Conservation (phyloP, 2,797 vertebrate genomes). For the Enteromius anoplus region DNA sequence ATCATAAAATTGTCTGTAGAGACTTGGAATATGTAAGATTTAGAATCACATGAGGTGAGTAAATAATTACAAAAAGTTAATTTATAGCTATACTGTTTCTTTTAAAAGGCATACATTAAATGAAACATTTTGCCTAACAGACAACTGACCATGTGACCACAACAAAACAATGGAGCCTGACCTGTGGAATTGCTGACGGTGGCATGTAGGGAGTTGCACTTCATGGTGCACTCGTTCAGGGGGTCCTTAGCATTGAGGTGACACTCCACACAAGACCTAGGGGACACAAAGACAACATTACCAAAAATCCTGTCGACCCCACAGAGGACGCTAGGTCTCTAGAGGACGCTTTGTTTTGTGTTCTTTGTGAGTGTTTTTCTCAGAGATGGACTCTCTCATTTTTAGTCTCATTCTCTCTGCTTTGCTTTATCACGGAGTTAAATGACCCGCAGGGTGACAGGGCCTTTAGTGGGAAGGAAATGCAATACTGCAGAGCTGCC, state of each 20-base stretch:
- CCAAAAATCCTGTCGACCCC: constrained; percentile 57
- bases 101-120: neutral
- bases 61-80: neutral
- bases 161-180: constrained; percentile 64
- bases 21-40: neutral
- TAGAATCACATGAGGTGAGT: neutral
- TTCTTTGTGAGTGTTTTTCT: constrained; percentile 68
- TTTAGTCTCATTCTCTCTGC: constrained; percentile 65
- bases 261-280: constrained; percentile 93
- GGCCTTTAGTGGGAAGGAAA: constrained; percentile 71
- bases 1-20: neutral
- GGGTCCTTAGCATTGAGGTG: constrained; percentile 80
- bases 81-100: neutral
- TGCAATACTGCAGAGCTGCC: constrained; percentile 67
- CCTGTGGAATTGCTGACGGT: constrained; percentile 84
- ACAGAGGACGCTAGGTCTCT: constrained; percentile 31
- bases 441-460: constrained; percentile 69
- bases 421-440: constrained; percentile 65
- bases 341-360: constrained; percentile 56
- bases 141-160: neutral
- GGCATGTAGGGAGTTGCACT: constrained; percentile 82
- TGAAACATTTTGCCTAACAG: neutral
- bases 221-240: constrained; percentile 79
- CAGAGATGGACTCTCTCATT: constrained; percentile 66
- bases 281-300: constrained; percentile 60